Evolutionary conservation across 1,140 invertebrate genomes (phyloP), one percentile per base, ranked within the genome.

Genomic region (Maconellicoccus hirsutus): DNA sequence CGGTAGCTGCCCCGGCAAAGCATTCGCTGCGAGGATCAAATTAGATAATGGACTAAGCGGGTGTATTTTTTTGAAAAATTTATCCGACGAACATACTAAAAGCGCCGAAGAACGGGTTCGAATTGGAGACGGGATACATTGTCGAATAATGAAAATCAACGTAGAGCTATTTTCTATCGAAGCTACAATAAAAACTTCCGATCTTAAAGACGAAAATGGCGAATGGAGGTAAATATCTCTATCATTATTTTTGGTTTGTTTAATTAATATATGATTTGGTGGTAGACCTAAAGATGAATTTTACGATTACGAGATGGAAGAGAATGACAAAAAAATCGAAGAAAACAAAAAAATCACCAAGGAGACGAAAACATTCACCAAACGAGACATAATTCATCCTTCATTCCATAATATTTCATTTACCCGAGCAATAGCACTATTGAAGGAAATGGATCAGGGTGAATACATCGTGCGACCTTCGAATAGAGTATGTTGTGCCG

Each of bases 321-420:
- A 91, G 70, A 86, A 86, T 71, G 93, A 96, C 75, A 81, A 83
- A 0, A 85, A 90, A 66, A 84, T 86, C 63, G 92, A 94, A 75
- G 86, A 88, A 70, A 90, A n/a, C n/a, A n/a, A 87, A 91, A 75
- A 91, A 94, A 76, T 80, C 87, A 3, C 89, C 92, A 77, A 83
- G 88, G 76, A 80, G 88, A 42, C 86, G 90, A 79, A 90, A 88
- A 61, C 94, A 91, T 78, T n/a, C n/a, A 89, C 96, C 0, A 98
- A 98, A 76, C 84, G 98, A 8, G 95, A 99, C 0, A 99, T 99
- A 71, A 92, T 96, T 21, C 98, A 99, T 84, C 96, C 95, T 0
- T 89, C 91, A 0, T 99, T 99, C 82, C 91, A 98, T 75, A 99
- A 99, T 78, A 94, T 98, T 73, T 92, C 90, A 10, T 99, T 90